Evolutionary conservation across 2,797 vertebrate genomes (phyloP).

Genomic region (Microctenopoma steveboyesi): DNA sequence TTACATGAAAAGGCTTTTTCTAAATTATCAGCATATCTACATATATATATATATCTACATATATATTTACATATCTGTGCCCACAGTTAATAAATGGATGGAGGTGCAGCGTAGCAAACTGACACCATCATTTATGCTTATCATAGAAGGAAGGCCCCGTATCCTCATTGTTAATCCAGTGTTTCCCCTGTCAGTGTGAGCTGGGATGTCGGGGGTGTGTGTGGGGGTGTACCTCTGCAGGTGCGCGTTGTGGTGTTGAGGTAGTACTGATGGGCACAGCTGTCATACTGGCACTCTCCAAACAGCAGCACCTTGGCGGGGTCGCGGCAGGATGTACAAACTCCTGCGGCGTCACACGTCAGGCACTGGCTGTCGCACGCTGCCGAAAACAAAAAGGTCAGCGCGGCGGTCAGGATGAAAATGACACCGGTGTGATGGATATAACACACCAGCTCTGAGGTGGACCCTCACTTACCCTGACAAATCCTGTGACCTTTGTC

Average conservation of each 20-base stretch:
- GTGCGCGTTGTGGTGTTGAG: slow-evolving; percentile 86
- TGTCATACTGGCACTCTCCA: slow-evolving; percentile 92
- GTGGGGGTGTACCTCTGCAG: slow-evolving; percentile 87
- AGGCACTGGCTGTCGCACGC: slow-evolving; percentile 87
- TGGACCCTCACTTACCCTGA: slow-evolving; percentile 78
- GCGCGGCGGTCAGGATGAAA: background rate
- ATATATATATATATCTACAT: no score
- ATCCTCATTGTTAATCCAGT: slow-evolving; percentile 38
- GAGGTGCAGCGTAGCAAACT: slow-evolving; percentile 37
- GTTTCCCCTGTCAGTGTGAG: background rate
- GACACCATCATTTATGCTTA: slow-evolving; percentile 45
- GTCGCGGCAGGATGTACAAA: slow-evolving; percentile 90
- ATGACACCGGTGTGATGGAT: no score
- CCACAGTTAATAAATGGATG: slow-evolving; percentile 55
- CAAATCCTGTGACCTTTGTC: slow-evolving; percentile 80
- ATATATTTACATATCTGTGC: slow-evolving; percentile 52
- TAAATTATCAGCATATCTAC: slow-evolving; percentile 14
- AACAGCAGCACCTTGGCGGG: slow-evolving; percentile 90
- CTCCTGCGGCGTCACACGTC: slow-evolving; percentile 82
- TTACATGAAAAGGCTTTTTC: slow-evolving; percentile 22
- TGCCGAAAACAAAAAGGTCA: slow-evolving; percentile 57
- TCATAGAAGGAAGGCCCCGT: slow-evolving; percentile 31
- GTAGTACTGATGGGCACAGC: slow-evolving; percentile 93
- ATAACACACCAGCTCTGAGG: no score
- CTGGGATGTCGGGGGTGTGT: background rate